Evolutionary conservation across 2,888 invertebrate genomes (phyloP).

Genomic region (Pammene fasciana): DNA sequence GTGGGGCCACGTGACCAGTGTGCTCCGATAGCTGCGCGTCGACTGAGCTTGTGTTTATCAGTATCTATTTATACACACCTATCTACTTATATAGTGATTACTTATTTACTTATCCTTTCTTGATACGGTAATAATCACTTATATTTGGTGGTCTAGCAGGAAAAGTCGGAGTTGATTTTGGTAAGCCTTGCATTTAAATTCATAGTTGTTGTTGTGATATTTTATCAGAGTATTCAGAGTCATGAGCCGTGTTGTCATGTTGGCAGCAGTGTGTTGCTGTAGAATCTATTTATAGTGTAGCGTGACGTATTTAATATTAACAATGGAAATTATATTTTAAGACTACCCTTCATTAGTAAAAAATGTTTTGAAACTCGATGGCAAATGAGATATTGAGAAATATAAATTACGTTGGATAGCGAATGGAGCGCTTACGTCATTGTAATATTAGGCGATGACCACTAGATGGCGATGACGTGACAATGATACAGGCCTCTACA

Average conservation of each 20-base stretch:
- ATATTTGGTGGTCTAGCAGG: not conserved
- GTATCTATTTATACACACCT: not conserved
- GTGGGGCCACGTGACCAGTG: conserved; percentile 58
- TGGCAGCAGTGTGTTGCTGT: conserved; percentile 44
- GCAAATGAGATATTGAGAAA: not conserved
- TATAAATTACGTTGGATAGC: not conserved
- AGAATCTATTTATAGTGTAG: not conserved
- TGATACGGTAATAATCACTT: not conserved
- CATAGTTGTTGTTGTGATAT: not conserved
- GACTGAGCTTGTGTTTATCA: conserved; percentile 23
- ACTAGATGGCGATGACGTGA: conserved; percentile 24
- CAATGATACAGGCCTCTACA: too few species aligned
- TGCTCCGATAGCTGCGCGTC: conserved; percentile 41
- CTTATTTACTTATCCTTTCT: conserved; percentile 10
- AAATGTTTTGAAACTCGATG: not conserved
- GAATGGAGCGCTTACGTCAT: conserved; percentile 8
- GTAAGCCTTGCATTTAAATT: conserved; percentile 16
- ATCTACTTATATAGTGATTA: conserved; percentile 14
- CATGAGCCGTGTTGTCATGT: conserved; percentile 45
- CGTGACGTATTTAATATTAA: conserved; percentile 5
- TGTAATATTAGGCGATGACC: not conserved
- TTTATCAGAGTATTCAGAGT: not conserved
- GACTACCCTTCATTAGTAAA: not conserved
- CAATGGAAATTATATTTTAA: not conserved
- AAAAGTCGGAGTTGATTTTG: not conserved